phyloP scores from a whole-genome alignment of 2,888 invertebrate genomes.

The Ophion obscuratus region DNA sequence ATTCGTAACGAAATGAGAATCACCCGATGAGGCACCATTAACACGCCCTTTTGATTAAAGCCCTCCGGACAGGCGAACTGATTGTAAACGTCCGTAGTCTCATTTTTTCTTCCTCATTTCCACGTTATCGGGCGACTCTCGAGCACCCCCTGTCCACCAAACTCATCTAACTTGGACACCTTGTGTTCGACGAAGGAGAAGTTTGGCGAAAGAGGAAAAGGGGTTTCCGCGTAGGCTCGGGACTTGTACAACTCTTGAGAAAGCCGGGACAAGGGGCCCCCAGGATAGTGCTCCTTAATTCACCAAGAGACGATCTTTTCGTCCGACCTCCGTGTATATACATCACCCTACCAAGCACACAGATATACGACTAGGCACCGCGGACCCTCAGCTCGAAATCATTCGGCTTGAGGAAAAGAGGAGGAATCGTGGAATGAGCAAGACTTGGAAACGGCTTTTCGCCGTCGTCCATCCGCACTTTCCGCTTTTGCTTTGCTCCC shows the following conservation, averaged over 20 bases:
- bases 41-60: constrained; percentile 79
- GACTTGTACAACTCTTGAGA: constrained; percentile 5
- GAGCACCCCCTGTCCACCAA: constrained; percentile 11
- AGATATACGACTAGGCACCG: neutral
- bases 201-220: constrained; percentile 44
- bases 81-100: neutral
- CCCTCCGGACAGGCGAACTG: constrained; percentile 70
- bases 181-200: constrained; percentile 40
- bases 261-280: neutral
- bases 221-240: constrained; percentile 2
- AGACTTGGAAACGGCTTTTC: constrained; percentile 53
- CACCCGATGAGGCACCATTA: constrained; percentile 65
- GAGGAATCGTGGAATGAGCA: constrained; percentile 44
- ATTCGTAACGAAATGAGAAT: constrained; percentile 7
- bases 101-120: neutral
- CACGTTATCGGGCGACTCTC: neutral
- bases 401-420: constrained; percentile 48
- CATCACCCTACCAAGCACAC: neutral
- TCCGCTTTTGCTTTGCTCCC: constrained; percentile 21
- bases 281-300: constrained; percentile 45
- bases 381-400: constrained; percentile 47
- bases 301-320: constrained; percentile 48
- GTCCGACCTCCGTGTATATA: neutral
- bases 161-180: constrained; percentile 45
- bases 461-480: constrained; percentile 46